Percentiles rank a stretch among this genome's conserved stretches.
Conservation (phyloP, 2,888 invertebrate genomes). For the Apoderus coryli region DNA sequence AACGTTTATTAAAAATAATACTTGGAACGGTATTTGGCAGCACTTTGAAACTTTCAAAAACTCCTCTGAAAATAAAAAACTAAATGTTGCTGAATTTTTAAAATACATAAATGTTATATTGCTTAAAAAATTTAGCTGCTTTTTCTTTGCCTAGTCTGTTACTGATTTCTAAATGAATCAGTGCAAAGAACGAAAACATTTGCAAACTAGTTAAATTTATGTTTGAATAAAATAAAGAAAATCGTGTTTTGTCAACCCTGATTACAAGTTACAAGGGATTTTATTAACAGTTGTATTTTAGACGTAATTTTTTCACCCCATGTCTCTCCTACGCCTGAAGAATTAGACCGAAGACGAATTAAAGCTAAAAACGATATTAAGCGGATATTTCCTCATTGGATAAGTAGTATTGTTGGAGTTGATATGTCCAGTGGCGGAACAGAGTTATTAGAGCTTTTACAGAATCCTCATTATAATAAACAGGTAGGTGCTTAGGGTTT, state of each 20-base stretch:
- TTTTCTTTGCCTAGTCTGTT: background rate
- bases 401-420: slow-evolving; percentile 29
- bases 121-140: background rate
- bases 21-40: too few relatives aligned
- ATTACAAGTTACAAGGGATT: too few relatives aligned
- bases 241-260: too few relatives aligned
- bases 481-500: slow-evolving; percentile 26
- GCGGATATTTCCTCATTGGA: slow-evolving; percentile 24
- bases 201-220: too few relatives aligned
- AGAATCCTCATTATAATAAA: slow-evolving; percentile 46
- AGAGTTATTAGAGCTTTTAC: slow-evolving; percentile 34
- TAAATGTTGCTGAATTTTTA: too few relatives aligned
- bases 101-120: slow-evolving; percentile 1
- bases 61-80: too few relatives aligned
- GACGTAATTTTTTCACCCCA: slow-evolving; percentile 30
- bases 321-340: slow-evolving; percentile 24
- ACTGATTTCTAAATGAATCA: too few relatives aligned
- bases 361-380: slow-evolving; percentile 34
- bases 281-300: slow-evolving; percentile 19
- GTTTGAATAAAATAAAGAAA: too few relatives aligned
- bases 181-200: too few relatives aligned
- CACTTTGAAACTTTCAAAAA: too few relatives aligned
- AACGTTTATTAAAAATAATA: too few relatives aligned
- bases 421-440: slow-evolving; percentile 32
- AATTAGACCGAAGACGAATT: slow-evolving; percentile 27